Evolutionary conservation across 1,140 invertebrate genomes (phyloP).

Genomic region (Drosophila seguyi): DNA sequence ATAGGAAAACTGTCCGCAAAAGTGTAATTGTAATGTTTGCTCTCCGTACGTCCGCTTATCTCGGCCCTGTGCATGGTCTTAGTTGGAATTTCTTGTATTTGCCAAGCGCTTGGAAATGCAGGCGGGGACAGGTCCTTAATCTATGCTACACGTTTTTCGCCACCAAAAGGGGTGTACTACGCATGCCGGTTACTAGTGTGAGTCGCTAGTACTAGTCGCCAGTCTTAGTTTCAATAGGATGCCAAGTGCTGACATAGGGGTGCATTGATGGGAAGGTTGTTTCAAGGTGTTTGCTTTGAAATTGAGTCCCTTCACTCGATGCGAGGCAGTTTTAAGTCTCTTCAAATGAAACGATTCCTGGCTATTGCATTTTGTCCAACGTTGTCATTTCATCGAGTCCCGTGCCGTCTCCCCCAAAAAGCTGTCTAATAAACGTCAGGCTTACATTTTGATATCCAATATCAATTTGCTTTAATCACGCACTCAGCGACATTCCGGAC

Average conservation of each 20-base stretch:
- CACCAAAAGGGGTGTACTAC: not conserved
- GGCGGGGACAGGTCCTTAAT: slow-evolving; percentile 52
- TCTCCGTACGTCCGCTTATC: slow-evolving; percentile 22
- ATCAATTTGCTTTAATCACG: slow-evolving; percentile 41
- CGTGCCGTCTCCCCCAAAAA: not conserved
- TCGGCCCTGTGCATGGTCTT: slow-evolving; percentile 34
- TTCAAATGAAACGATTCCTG: not conserved
- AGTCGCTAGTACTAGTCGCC: slow-evolving; percentile 13
- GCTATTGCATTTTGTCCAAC: slow-evolving; percentile 15
- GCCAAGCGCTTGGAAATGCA: slow-evolving; percentile 52
- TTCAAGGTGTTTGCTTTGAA: slow-evolving; percentile 39
- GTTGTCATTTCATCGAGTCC: slow-evolving; percentile 1
- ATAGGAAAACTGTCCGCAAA: slow-evolving; percentile 60
- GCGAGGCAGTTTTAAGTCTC: not conserved
- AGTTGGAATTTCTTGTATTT: slow-evolving; percentile 56
- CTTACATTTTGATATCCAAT: slow-evolving; percentile 62
- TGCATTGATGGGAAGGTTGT: slow-evolving; percentile 31
- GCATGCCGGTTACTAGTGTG: slow-evolving; percentile 2
- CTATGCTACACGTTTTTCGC: slow-evolving; percentile 45
- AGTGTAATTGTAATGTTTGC: slow-evolving; percentile 71
- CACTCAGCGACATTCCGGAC: slow-evolving; percentile 34
- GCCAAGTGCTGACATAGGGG: slow-evolving; percentile 23
- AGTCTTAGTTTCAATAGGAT: slow-evolving; percentile 22
- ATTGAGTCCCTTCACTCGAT: slow-evolving; percentile 9
- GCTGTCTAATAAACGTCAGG: slow-evolving; percentile 75